Evolutionary conservation across 1,140 invertebrate species (phyloP).

Genomic region (Globodera rostochiensis): DNA sequence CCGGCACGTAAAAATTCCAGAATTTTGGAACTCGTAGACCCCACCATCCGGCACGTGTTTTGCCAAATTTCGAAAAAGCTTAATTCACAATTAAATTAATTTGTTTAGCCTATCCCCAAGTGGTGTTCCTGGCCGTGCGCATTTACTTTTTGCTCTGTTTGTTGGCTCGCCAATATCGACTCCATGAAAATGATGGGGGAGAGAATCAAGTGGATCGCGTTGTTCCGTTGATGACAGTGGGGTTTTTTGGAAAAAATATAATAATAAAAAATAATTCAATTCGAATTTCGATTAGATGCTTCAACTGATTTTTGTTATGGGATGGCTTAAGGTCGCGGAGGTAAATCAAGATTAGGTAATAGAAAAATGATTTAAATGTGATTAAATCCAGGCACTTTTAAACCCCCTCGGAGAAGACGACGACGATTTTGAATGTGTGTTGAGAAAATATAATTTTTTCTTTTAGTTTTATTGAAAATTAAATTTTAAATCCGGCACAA

Average conservation of each 20-base stretch:
- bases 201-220: conserved; percentile 45
- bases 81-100: conserved; percentile 26
- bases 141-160: conserved; percentile 55
- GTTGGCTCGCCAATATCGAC: conserved; percentile 47
- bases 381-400: conserved; percentile 9
- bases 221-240: conserved; percentile 53
- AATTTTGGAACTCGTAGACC: too few species aligned
- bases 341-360: neutral
- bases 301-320: conserved; percentile 54
- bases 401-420: conserved; percentile 42
- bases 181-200: conserved; percentile 26
- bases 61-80: neutral
- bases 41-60: neutral
- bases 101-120: conserved; percentile 44
- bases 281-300: conserved; percentile 4
- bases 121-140: conserved; percentile 52
- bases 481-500: neutral
- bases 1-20: too few species aligned
- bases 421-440: conserved; percentile 43
- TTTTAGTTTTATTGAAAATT: too few species aligned
- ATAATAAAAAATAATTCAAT: neutral
- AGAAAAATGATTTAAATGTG: neutral
- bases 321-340: conserved; percentile 49
- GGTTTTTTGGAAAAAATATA: neutral
- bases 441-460: too few species aligned